Evolutionary conservation across 92 coral and sea anemone species (phyloP).

Genomic region (Anthopleura xanthogrammica): DNA sequence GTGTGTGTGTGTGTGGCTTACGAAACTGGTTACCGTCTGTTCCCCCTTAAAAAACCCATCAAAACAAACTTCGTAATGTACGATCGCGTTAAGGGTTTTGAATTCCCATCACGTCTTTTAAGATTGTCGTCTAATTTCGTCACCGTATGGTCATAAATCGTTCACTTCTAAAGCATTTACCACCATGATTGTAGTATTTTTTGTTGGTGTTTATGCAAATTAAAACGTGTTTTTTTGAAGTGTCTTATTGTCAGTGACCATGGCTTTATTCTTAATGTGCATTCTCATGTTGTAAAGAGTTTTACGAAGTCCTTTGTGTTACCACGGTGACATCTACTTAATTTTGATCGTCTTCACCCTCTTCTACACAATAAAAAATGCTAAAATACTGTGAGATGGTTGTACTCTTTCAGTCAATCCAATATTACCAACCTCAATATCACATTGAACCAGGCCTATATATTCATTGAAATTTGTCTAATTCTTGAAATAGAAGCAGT

Average conservation of each 20-base stretch:
- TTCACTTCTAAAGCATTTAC: not conserved
- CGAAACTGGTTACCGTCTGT: slow-evolving; percentile 9
- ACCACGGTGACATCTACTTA: slow-evolving; percentile 7
- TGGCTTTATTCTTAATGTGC: slow-evolving; percentile 12
- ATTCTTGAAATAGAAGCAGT: not conserved
- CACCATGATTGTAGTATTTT: not conserved
- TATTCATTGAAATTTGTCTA: not conserved
- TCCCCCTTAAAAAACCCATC: slow-evolving; percentile 16
- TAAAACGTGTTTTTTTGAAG: slow-evolving; percentile 58
- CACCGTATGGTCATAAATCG: not conserved
- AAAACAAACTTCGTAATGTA: slow-evolving; percentile 26
- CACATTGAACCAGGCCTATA: not conserved
- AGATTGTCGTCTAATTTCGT: not conserved
- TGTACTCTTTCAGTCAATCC: slow-evolving; percentile 11
- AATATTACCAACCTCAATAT: not conserved
- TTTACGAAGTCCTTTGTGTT: slow-evolving; percentile 14
- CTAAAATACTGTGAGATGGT: not conserved
- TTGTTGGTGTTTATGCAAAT: slow-evolving; percentile 52
- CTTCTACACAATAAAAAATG: not conserved
- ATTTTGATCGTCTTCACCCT: slow-evolving; percentile 2
- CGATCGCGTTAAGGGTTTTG: slow-evolving; percentile 4
- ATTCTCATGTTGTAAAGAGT: slow-evolving; percentile 17
- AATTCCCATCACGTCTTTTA: slow-evolving; percentile 2
- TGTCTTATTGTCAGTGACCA: slow-evolving; percentile 26
- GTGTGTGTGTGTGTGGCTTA: not conserved